Evolutionary conservation across 2,113 vertebrate genomes (phyloP).

Genomic region (Rhynchomys soricoides): DNA sequence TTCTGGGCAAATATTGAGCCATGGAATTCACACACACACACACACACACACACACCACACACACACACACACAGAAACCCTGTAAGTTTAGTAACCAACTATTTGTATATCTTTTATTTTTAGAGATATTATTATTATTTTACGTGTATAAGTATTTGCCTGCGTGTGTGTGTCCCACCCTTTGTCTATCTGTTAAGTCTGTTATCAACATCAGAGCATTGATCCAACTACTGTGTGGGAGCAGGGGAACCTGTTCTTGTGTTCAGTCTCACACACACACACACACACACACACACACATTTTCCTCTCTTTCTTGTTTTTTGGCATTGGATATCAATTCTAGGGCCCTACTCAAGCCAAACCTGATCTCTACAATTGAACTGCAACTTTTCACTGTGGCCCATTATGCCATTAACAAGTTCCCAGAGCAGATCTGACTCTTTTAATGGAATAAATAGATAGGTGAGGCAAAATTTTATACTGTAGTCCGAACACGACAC

Average conservation of each 20-base stretch:
- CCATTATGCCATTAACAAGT: not conserved
- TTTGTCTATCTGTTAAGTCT: not conserved
- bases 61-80: too few relatives aligned
- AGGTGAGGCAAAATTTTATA: conserved; percentile 5
- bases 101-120: not conserved
- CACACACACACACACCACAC: too few relatives aligned
- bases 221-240: not conserved
- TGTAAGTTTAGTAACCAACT: not conserved
- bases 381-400: conserved; percentile 25
- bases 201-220: not conserved
- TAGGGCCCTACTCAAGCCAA: not conserved
- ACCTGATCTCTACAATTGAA: not conserved
- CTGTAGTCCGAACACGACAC: not conserved
- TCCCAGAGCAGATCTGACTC: not conserved
- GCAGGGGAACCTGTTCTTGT: not conserved
- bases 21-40: not conserved
- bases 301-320: not conserved
- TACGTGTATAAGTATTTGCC: not conserved
- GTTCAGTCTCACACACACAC: too few relatives aligned
- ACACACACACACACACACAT: too few relatives aligned
- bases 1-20: not conserved
- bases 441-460: not conserved
- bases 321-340: not conserved
- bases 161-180: not conserved
- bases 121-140: not conserved